Conservation (phyloP, 2,888 invertebrate species). For the Mythimna vitellina region DNA sequence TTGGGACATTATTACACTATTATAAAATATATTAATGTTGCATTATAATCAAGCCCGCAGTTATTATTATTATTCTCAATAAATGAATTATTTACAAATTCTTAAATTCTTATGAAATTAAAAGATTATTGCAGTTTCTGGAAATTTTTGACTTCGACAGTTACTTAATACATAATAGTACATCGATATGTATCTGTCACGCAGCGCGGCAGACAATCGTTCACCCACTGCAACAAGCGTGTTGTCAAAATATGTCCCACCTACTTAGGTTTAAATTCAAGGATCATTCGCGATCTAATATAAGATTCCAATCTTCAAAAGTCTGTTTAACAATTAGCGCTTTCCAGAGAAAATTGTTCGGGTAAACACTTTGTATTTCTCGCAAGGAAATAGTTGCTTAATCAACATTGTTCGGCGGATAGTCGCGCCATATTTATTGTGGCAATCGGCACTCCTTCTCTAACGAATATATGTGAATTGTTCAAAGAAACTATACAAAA, state of each 20-base stretch:
- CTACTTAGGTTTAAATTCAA: background rate
- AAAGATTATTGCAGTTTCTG: too few species aligned
- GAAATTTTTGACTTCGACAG: too few species aligned
- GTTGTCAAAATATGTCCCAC: background rate
- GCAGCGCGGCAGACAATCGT: too few species aligned
- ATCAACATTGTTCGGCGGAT: slow-evolving; percentile 39
- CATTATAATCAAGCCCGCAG: too few species aligned
- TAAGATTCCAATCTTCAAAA: slow-evolving; percentile 33
- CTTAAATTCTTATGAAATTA: too few species aligned
- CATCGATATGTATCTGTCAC: too few species aligned
- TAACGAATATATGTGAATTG: slow-evolving; percentile 60
- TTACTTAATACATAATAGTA: too few species aligned
- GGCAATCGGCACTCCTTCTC: slow-evolving; percentile 43
- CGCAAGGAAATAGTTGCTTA: slow-evolving; percentile 46
- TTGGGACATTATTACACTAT: too few species aligned
- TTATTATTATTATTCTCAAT: too few species aligned
- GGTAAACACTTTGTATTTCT: slow-evolving; percentile 29
- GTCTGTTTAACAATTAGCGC: slow-evolving; percentile 39
- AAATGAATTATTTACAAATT: too few species aligned
- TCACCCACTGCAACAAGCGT: too few species aligned
- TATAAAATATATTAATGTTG: too few species aligned
- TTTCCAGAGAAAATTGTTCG: slow-evolving; percentile 47
- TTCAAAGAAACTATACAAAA: slow-evolving; percentile 41
- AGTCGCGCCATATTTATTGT: slow-evolving; percentile 41
- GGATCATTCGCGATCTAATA: slow-evolving; percentile 6